Evolutionary conservation across 53 echinoderm and acorn worm species (phyloP), one percentile per base, ranked within the genome.

Genomic region (Arbacia lixula): DNA sequence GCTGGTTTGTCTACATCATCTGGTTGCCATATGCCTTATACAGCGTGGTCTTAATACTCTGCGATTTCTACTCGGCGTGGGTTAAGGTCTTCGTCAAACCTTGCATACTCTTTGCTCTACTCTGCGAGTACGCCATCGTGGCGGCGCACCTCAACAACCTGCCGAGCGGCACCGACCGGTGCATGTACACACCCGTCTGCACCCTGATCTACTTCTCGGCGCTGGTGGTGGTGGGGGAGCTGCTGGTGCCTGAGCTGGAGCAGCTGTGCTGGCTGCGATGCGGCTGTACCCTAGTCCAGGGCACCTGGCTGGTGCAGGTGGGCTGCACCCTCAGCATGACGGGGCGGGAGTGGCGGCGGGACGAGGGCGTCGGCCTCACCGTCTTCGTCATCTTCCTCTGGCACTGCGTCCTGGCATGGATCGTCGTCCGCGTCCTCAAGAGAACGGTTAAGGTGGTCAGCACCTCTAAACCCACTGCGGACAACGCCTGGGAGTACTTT

Each of bases 161-260:
- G 20, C 90, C 95, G 1, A 62, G 30, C 19, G 91, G 88, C 4
- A 86, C 84, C 1, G 91, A 95, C 88, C 76, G 85, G 62, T 81
- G 90, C 33, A 95, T 95, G 95, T 95, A 95, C 66, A 91, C 91
- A n/a, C 95, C 95, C 6, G 84, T 86, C 6, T 89, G 89, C 33
- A 76, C 90, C 5, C 49, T 91, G 16, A 86, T 90, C 50, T 78
- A 88, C 31, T 83, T 88, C 55, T 89, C 95, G 1, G 86, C 90
- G 5, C 24, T 91, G 51, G 66, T 95, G 25, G 71, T 87, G 24
- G 54, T 95, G 2, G 91, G 87, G 8, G 95, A 95, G 61, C 39
- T 87, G 1, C 63, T 95, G 30, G 56, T 88, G 8, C 91, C 91
- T 6, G 66, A 68, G 27, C 66, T 62, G 49, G 84, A 90, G 20